phyloP scores from a whole-genome alignment of 37 sponge, comb jelly and placozoan species.

The Petrosia ficiformis region DNA sequence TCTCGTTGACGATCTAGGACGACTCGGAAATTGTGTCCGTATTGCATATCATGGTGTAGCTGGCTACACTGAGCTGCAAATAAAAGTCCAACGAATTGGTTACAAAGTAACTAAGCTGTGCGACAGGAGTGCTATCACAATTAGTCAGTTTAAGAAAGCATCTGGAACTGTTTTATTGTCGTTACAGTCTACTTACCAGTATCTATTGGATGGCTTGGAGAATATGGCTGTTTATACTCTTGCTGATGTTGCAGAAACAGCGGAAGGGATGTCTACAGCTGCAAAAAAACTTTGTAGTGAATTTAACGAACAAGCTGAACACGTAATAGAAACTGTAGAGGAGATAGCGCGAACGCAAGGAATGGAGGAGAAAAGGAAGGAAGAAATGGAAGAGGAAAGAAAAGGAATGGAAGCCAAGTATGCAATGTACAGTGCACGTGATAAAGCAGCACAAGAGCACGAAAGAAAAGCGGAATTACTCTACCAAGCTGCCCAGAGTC shows the following conservation, averaged over 20 bases:
- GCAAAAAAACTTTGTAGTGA: slow-evolving; percentile 14
- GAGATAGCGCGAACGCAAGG: slow-evolving; percentile 3
- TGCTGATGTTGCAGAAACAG: background rate
- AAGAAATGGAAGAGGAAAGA: background rate
- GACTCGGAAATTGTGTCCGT: background rate
- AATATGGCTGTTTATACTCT: slow-evolving; percentile 40
- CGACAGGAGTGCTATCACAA: slow-evolving; percentile 33
- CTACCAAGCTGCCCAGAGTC: background rate
- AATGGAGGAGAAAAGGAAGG: background rate
- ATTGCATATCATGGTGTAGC: slow-evolving; percentile 18
- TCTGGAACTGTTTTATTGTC: slow-evolving; percentile 11
- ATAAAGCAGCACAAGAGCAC: background rate
- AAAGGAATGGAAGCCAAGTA: background rate
- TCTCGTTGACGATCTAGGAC: background rate
- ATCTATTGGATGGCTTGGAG: slow-evolving; percentile 27
- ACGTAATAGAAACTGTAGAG: background rate
- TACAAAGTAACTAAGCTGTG: slow-evolving; percentile 38
- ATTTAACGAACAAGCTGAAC: background rate
- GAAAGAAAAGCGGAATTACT: background rate
- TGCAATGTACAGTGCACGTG: background rate
- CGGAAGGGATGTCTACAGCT: slow-evolving; percentile 38
- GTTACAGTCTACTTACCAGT: slow-evolving; percentile 30
- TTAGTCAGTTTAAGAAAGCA: slow-evolving; percentile 19
- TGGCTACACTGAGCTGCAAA: slow-evolving; percentile 34
- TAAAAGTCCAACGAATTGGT: slow-evolving; percentile 34